phyloP scores from a whole-genome alignment of 2,888 invertebrate species.

The Acronicta aceris region DNA sequence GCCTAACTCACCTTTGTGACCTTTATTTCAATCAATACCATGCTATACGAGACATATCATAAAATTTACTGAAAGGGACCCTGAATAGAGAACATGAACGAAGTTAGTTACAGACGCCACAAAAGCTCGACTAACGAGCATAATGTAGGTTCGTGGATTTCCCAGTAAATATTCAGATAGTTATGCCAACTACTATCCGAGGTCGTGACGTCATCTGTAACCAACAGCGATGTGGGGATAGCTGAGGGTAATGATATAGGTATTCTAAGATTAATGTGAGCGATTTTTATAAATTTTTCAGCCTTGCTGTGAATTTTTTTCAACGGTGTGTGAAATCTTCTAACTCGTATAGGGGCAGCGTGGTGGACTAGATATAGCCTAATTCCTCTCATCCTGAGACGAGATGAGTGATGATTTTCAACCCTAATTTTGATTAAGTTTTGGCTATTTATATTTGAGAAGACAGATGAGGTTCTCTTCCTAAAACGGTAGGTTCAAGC shows the following conservation, averaged over 20 bases:
- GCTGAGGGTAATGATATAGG: constrained; percentile 25
- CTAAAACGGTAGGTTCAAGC: no score
- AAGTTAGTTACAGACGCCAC: constrained; percentile 55
- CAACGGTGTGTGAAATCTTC: no score
- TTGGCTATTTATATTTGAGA: no score
- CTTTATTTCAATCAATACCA: no score
- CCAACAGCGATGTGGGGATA: constrained; percentile 36
- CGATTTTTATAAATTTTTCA: neutral
- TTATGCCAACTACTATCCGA: constrained; percentile 58
- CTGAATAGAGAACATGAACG: constrained; percentile 38
- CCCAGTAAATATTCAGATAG: constrained; percentile 75
- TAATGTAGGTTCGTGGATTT: constrained; percentile 7
- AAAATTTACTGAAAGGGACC: constrained; percentile 23
- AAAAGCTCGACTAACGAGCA: constrained; percentile 46
- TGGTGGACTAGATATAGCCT: no score
- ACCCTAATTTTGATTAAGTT: no score
- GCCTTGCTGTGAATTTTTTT: no score
- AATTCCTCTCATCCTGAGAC: no score
- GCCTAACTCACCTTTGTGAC: no score
- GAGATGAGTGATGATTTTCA: no score
- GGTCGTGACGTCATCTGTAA: constrained; percentile 60
- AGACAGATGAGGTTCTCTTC: no score
- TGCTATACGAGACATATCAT: constrained; percentile 15
- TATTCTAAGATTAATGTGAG: constrained; percentile 11
- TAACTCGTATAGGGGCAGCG: no score